Evolutionary conservation across 2,888 invertebrate species (phyloP).

Genomic region (Trichogramma evanescens): DNA sequence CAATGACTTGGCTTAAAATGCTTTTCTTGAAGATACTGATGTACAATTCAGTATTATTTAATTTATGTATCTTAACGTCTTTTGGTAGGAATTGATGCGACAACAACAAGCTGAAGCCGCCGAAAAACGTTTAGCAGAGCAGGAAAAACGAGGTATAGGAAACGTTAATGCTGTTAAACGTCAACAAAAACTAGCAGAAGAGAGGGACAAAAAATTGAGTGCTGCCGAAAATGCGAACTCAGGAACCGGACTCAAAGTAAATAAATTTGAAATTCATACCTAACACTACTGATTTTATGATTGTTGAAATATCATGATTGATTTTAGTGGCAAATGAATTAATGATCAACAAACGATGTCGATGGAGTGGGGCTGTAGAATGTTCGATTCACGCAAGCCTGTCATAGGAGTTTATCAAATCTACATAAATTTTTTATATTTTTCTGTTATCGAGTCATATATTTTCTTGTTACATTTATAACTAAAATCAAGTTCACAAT

Average conservation of each 20-base stretch:
- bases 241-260: slow-evolving; percentile 33
- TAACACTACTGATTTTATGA: neutral
- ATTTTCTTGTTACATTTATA: too few species aligned
- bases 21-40: neutral
- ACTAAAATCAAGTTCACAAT: too few species aligned
- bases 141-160: slow-evolving; percentile 58
- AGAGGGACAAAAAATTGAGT: slow-evolving; percentile 54
- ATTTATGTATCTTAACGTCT: neutral
- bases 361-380: too few species aligned
- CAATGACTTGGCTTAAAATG: too few species aligned
- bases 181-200: slow-evolving; percentile 55
- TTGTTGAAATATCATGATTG: neutral
- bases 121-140: slow-evolving; percentile 56
- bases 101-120: slow-evolving; percentile 63
- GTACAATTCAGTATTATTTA: neutral
- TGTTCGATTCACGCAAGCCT: too few species aligned
- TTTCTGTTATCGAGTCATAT: too few species aligned
- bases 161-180: slow-evolving; percentile 56
- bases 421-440: too few species aligned
- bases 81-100: slow-evolving; percentile 57
- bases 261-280: neutral
- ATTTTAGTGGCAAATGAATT: slow-evolving; percentile 39
- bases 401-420: too few species aligned
- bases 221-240: slow-evolving; percentile 44
- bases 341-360: slow-evolving; percentile 13